A percentile compares a stretch with the other conserved stretches of the same genome.
phyloP scores from a whole-genome alignment of 2,113 vertebrate genomes.

The Lynx canadensis region DNA sequence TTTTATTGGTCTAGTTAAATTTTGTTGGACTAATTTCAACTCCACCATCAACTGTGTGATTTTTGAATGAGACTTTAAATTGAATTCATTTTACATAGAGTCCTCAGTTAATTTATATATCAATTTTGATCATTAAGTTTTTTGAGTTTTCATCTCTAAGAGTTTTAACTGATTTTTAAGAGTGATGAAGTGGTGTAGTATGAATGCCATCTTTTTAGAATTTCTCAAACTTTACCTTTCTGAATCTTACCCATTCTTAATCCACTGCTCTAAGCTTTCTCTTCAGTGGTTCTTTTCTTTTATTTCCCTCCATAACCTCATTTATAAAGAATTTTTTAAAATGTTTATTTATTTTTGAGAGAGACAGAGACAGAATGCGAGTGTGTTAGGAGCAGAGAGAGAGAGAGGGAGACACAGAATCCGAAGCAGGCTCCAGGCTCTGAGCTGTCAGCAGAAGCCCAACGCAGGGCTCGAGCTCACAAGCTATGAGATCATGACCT shows the following conservation, averaged over 20 bases:
- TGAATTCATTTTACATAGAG: background rate
- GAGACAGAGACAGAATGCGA: too few relatives aligned
- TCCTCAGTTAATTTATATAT: background rate
- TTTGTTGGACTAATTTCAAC: background rate
- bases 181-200: background rate
- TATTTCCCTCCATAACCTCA: background rate
- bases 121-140: background rate
- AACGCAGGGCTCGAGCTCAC: too few relatives aligned
- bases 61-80: background rate
- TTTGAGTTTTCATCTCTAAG: background rate
- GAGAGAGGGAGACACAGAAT: too few relatives aligned
- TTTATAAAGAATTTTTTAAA: background rate
- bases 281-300: background rate
- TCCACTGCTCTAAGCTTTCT: background rate
- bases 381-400: too few relatives aligned
- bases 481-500: too few relatives aligned
- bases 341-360: too few relatives aligned
- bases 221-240: background rate
- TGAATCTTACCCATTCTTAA: background rate
- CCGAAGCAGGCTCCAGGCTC: too few relatives aligned
- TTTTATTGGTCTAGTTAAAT: background rate
- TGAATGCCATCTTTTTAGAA: background rate
- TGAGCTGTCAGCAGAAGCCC: too few relatives aligned
- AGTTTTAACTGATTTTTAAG: background rate
- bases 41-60: background rate